Evolutionary conservation across 1,140 invertebrate species (phyloP), one percentile per base, ranked within the genome.

Genomic region (Glomeris maerens): DNA sequence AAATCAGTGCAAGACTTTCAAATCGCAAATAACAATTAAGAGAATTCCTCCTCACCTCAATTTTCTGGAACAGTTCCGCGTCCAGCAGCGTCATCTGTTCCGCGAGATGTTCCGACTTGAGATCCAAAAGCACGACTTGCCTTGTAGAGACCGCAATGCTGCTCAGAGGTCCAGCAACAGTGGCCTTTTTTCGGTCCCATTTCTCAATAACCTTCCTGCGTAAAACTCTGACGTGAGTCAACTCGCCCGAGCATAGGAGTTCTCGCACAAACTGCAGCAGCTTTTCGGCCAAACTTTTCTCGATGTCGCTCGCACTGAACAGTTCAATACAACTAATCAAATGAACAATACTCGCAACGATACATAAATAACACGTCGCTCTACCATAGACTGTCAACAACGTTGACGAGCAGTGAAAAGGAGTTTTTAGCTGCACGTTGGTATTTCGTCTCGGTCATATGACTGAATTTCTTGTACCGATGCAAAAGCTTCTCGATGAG

Each of bases 81-180:
- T 99, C 95, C 20, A 99, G 65, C 14, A 96, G 63, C 0, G 95
- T 98, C 91, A 99, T 97, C 73, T 98, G 95, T 67, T 97, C 92
- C 2, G 95, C 95, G 27, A 89, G 78, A 52, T 83, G 80, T 61
- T 83, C 79, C 20, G 92, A 85, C 67, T 96, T 97, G 64, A 95
- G 93, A 65, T 94, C 87, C 3, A 96, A 66, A 17, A 97, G 67
- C 1, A 80, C 81, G 27, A 29, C 42, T 56, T 78, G 74, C 54
- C 39, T 53, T 22, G 55, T 58, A n/a, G 57, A 53, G 3, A 63
- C 47, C 51, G 40, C 50, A 42, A 59, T 45, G 7, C 55, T 59
- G 36, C 61, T 40, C 41, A 62, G 42, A 2, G 66, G 67, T 20
- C 70, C 62, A 44, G 70, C 65, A 20, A 68, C 67, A 44, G 69